Evolutionary conservation across 2,888 invertebrate genomes (phyloP).

Genomic region (Metopia argyrocephala): DNA sequence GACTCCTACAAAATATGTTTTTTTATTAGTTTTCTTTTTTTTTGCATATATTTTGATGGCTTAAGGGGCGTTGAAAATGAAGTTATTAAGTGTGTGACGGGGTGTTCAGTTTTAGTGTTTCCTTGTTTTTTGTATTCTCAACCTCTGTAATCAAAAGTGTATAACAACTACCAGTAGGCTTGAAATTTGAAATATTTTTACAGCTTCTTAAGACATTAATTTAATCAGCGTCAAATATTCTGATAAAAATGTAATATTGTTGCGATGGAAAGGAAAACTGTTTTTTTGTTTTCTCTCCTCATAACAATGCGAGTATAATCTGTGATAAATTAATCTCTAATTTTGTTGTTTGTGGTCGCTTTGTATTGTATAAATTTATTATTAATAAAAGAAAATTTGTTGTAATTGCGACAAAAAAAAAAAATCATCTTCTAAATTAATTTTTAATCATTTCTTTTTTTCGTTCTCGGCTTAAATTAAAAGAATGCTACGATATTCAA

Average conservation of each 20-base stretch:
- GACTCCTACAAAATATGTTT: not conserved
- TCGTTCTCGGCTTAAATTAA: no score
- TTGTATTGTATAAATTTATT: no score
- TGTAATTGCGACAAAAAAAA: no score
- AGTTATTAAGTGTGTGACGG: not conserved
- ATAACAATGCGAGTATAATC: no score
- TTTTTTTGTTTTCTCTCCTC: no score
- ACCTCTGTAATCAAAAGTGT: slow-evolving; percentile 24
- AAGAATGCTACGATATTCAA: no score
- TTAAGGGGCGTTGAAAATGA: slow-evolving; percentile 30
- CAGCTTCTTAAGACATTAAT: slow-evolving; percentile 41
- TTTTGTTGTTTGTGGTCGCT: no score
- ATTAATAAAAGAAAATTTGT: no score
- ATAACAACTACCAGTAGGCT: not conserved
- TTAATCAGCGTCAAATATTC: slow-evolving; percentile 45
- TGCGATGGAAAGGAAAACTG: not conserved
- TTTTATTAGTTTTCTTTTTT: not conserved
- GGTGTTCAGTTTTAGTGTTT: not conserved
- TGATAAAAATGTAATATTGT: not conserved
- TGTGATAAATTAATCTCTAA: no score
- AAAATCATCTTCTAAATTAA: no score
- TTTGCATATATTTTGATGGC: slow-evolving; percentile 7
- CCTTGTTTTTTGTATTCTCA: slow-evolving; percentile 33
- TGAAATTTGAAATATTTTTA: slow-evolving; percentile 26
- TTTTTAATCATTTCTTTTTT: no score